phyloP scores from a whole-genome alignment of 2,888 invertebrate genomes.

The Rugalucina vietnamica region DNA sequence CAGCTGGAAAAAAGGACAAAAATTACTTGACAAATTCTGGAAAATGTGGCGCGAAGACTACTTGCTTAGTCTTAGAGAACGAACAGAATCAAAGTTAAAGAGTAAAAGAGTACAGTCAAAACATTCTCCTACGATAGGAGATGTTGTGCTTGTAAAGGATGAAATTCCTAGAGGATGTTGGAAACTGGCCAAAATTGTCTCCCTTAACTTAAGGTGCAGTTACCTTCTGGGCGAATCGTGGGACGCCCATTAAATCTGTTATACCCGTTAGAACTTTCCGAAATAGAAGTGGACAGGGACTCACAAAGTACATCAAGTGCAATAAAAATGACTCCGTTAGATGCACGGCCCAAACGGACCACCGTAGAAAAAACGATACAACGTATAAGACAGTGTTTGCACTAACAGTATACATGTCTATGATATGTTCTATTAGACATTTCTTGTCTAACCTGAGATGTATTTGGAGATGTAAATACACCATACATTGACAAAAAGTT shows the following conservation, averaged over 20 bases:
- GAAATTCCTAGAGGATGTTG: constrained; percentile 18
- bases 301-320: background rate
- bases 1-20: constrained; percentile 12
- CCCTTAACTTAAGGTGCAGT: constrained; percentile 6
- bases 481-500: too few species aligned
- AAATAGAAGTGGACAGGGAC: too few species aligned
- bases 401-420: background rate
- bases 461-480: too few species aligned
- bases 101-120: constrained; percentile 9
- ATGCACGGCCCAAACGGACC: background rate
- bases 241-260: constrained; percentile 29
- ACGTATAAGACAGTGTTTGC: background rate
- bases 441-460: too few species aligned
- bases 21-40: constrained; percentile 25
- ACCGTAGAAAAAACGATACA: constrained; percentile 1
- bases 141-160: constrained; percentile 27
- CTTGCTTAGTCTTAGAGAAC: constrained; percentile 24
- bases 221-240: constrained; percentile 17
- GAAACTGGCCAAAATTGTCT: constrained; percentile 14
- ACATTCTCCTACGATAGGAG: constrained; percentile 7
- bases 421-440: too few species aligned
- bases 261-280: constrained; percentile 8
- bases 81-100: background rate
- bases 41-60: constrained; percentile 36
- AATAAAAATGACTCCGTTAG: background rate